Base-by-base conservation (phyloP, 2,113 vertebrate species). In the Eclectus roratus region DNA sequence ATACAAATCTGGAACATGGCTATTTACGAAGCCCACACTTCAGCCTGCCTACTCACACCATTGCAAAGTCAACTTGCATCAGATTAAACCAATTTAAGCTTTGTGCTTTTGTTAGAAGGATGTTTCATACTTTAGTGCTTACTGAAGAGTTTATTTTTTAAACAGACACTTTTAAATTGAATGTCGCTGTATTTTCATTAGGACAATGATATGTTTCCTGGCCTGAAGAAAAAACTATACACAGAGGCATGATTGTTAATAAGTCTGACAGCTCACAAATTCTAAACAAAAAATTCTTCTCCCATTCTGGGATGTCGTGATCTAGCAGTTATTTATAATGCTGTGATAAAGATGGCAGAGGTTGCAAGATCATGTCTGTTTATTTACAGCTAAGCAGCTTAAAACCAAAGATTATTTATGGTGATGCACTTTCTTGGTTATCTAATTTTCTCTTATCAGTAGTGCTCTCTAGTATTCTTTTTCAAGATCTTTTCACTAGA, bases 271-370 rank as follows among this genome's bases (percentile, higher is more conserved):
- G 47, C 39, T 81, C 7, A 0, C 20, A 90, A 88, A 91, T 77
- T 44, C 19, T n/a, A 83, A 85, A 79, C 10, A 89, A 86, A 73
- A 88, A 73, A 70, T 10, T 13, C 5, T 60, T 80, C 46, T 76
- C 47, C 52, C 66, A 20, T 66, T 94, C 33, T 73, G 31, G 46
- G 39, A 33, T 55, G 49, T 41, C 93, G 49, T 80, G 60, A 44
- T 83, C 50, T 14, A 77, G 33, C 31, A 65, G 53, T 80, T 82
- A 84, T 79, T 84, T 84, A 65, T 70, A 88, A 60, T 53, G 23
- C 25, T 58, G 25, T 78, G 61, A 91, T 90, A 79, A 93, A 78
- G 44, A 61, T 91, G 91, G 81, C 85, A 96, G 76, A 49, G 65
- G 13, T 61, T 86, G 61, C 10, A 79, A 86, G 69, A 84, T 90